These are phyloP conservation scores for Nasonia giraulti DNA, from an alignment of 1,140 invertebrate species.

Conservation along the genomic window DNA sequence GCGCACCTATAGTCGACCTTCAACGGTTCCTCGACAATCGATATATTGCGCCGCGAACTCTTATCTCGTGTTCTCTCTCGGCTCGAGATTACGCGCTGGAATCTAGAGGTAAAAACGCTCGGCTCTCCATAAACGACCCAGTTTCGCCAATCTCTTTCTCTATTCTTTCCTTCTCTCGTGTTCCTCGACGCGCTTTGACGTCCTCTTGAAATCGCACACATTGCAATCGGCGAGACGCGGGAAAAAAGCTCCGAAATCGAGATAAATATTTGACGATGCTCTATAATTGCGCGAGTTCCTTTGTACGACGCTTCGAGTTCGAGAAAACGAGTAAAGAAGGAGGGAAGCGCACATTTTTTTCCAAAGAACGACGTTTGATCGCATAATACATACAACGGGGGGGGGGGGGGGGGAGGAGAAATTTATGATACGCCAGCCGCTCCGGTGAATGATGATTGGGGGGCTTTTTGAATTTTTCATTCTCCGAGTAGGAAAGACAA, in stretches of 20 bases:
- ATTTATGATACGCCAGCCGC: constrained; percentile 2
- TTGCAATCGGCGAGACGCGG: too few species aligned
- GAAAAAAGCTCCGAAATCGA: too few species aligned
- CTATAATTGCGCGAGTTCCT: neutral
- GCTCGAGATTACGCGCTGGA: neutral
- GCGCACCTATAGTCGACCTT: too few species aligned
- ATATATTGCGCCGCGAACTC: too few species aligned
- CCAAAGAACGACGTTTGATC: neutral
- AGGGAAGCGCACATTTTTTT: neutral
- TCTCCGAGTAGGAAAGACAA: too few species aligned
- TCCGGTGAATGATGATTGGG: neutral
- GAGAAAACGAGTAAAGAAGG: neutral
- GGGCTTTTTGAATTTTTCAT: neutral
- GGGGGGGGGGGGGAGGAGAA: neutral
- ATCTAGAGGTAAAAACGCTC: neutral
- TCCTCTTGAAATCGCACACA: neutral
- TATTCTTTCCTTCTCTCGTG: neutral
- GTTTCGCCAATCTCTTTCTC: neutral
- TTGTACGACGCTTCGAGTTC: neutral
- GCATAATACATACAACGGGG: neutral
- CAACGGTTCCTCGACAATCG: too few species aligned
- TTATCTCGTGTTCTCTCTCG: neutral
- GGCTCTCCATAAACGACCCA: neutral
- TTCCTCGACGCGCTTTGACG: neutral
- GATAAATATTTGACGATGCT: constrained; percentile 5